Conservation (phyloP, 2,113 vertebrate species). For the Myrmecobius fasciatus region DNA sequence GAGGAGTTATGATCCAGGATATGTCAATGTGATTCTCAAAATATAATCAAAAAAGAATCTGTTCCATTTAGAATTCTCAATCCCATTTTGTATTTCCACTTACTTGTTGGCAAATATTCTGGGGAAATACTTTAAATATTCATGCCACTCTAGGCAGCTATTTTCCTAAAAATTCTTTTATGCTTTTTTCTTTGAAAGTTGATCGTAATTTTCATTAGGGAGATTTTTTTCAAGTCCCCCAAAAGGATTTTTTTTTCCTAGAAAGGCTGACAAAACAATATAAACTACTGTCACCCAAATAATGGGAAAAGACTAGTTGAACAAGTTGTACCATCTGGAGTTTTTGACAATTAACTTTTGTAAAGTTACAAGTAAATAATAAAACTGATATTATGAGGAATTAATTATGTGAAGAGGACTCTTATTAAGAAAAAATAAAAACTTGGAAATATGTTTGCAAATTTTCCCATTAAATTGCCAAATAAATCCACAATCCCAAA, state of each 20-base stretch:
- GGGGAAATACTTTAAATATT: background rate
- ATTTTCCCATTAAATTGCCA: background rate
- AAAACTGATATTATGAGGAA: background rate
- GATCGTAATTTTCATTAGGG: background rate
- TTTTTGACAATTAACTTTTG: background rate
- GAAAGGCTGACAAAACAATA: background rate
- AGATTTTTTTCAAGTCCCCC: background rate
- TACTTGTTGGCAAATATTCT: background rate
- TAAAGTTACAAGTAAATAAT: background rate
- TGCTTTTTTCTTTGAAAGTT: background rate
- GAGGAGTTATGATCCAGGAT: background rate
- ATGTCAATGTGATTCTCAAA: background rate
- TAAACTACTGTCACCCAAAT: background rate
- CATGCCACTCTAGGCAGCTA: background rate
- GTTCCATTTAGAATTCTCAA: background rate
- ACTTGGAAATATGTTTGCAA: background rate
- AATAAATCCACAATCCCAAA: background rate
- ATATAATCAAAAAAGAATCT: background rate
- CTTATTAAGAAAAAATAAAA: background rate
- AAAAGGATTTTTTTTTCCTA: background rate
- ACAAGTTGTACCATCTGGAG: background rate
- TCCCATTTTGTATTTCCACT: background rate
- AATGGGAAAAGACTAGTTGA: background rate
- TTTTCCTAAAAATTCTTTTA: background rate
- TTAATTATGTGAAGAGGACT: background rate